Percentiles rank a stretch among this genome's conserved stretches.
phyloP scores from a whole-genome alignment of 2,113 vertebrate genomes.

The Anser brachyrhynchus region DNA sequence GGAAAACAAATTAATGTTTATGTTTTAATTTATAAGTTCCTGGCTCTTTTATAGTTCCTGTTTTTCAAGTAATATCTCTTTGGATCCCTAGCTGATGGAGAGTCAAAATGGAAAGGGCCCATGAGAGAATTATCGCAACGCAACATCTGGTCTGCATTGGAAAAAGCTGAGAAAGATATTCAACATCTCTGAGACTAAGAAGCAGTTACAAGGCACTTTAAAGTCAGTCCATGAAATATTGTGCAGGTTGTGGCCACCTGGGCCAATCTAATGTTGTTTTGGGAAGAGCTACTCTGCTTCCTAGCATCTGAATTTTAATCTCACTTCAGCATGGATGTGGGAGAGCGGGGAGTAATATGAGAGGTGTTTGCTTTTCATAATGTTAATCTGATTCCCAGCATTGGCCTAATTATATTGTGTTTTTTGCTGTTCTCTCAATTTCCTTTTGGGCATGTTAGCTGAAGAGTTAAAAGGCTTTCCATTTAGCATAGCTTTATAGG shows the following conservation, averaged over 20 bases:
- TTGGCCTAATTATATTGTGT: not conserved
- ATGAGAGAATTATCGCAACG: conserved; percentile 60
- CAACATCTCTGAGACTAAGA: not conserved
- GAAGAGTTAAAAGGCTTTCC: conserved; percentile 19
- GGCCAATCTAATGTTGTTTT: not conserved
- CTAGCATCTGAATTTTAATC: not conserved
- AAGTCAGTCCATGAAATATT: conserved; percentile 1
- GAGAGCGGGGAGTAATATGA: not conserved
- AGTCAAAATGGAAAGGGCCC: conserved; percentile 67
- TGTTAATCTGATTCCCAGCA: not conserved
- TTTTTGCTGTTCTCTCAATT: not conserved
- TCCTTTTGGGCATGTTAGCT: conserved; percentile 8
- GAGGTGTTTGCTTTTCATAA: conserved; percentile 30
- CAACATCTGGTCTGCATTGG: conserved; percentile 69
- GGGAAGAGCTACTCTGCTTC: not conserved
- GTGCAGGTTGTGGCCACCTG: conserved; percentile 49
- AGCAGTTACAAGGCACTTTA: conserved; percentile 18
- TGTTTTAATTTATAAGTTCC: conserved; percentile 74
- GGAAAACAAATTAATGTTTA: conserved; percentile 72
- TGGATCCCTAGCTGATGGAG: conserved; percentile 58
- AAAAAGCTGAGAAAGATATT: conserved; percentile 57
- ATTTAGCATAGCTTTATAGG: conserved; percentile 26
- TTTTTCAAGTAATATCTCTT: conserved; percentile 65
- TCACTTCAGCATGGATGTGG: not conserved
- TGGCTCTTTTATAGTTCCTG: conserved; percentile 68